Conservation (phyloP, 2,113 vertebrate species). For the Sander vitreus region DNA sequence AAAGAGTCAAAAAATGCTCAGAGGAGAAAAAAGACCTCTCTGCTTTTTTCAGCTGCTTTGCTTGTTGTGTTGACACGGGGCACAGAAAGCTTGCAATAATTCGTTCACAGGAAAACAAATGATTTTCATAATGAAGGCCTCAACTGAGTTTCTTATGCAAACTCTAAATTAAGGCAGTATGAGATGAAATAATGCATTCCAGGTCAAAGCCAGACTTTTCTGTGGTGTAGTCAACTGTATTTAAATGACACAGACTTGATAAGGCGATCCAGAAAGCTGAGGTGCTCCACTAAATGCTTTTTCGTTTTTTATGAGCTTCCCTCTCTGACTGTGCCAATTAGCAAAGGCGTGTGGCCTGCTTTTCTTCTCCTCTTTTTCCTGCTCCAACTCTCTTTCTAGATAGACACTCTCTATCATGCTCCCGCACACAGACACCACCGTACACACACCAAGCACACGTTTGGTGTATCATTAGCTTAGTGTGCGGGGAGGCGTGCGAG, state of each 20-base stretch:
- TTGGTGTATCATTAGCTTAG: constrained; percentile 82
- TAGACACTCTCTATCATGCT: constrained; percentile 60
- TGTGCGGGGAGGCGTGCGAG: constrained; percentile 81
- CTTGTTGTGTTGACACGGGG: constrained; percentile 44
- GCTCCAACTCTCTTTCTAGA: constrained; percentile 69
- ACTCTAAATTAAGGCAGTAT: constrained; percentile 60
- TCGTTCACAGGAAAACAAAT: constrained; percentile 50
- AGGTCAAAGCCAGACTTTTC: constrained; percentile 58
- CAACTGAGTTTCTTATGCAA: constrained; percentile 45
- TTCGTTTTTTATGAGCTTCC: constrained; percentile 73
- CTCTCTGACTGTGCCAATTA: constrained; percentile 82
- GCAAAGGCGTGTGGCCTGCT: constrained; percentile 80
- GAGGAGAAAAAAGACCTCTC: constrained; percentile 8
- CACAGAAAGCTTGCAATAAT: constrained; percentile 38
- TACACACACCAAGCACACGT: constrained; percentile 71
- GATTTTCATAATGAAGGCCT: constrained; percentile 55
- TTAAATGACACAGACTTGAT: constrained; percentile 73
- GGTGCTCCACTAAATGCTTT: constrained; percentile 76
- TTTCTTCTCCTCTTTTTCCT: constrained; percentile 70
- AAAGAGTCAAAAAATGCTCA: constrained; percentile 28
- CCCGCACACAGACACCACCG: constrained; percentile 33
- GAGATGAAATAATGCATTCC: constrained; percentile 52
- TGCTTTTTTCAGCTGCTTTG: constrained; percentile 14
- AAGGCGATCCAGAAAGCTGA: constrained; percentile 71
- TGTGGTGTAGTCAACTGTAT: constrained; percentile 51